Evolutionary conservation across 2,113 vertebrate species (phyloP), one percentile per base, ranked within the genome.

Genomic region (Nyctereutes procyonoides): DNA sequence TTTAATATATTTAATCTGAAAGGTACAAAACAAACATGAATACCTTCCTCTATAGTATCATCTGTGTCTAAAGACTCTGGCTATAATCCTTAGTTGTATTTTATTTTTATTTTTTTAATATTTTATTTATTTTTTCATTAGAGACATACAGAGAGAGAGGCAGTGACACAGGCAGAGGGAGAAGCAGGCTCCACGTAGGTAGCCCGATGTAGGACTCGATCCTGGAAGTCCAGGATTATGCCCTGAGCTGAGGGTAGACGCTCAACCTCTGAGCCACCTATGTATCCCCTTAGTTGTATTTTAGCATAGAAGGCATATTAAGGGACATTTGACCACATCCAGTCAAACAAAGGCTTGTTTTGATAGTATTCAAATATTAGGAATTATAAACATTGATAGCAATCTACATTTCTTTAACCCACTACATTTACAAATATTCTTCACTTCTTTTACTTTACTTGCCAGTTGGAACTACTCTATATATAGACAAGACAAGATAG

Each of bases 1-100:
- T 79, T 96, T 48, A 17, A 76, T 82, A 22, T 1, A 19, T 95
- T 95, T 87, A 80, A 83, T 82, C 15, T 62, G 71, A 87, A 55
- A 96, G 89, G 38, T 62, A 86, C 67, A 53, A 1, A 87, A 35
- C 53, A 84, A 93, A 85, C 9, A 22, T 83, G 24, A 91, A 48
- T 12, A 95, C 38, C 88, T 94, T 92, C 38, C 89, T 97, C 85
- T 56, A 5, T 65, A 63, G 48, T 1, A 67, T 87, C 51, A 26
- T 0, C 20, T 85, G 1, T 98, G 43, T 48, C 8, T 35, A 2
- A n/a, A 80, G n/a, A 58, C 20, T 76, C 96, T 69, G 1, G 2
- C 20, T 94, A 89, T 88, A 32, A 38, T 87, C 53, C 15, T 95
- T 32, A 92, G 24, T 97, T 73, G 19, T 87, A 69, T 83, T 97